Conservation (phyloP, 2,113 vertebrate species). For the Hemichromis elongatus region DNA sequence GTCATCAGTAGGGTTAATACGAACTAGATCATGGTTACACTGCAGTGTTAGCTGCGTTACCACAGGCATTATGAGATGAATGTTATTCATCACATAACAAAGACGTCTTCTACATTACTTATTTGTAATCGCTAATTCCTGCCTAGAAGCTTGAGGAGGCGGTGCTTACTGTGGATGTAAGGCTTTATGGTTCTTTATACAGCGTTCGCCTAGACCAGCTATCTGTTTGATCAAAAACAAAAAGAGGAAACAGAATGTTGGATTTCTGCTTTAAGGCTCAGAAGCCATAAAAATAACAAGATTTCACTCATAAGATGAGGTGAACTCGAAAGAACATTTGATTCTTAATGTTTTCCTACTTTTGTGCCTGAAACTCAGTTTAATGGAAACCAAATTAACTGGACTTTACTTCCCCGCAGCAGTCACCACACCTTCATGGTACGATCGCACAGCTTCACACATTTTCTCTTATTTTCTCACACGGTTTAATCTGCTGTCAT, state of each 20-base stretch:
- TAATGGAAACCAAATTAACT: not conserved
- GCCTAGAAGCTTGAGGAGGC: not conserved
- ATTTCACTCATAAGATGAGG: not conserved
- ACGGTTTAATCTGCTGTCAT: not conserved
- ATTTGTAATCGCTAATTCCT: not conserved
- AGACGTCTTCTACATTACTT: not conserved
- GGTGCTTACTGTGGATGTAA: not conserved
- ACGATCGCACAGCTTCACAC: not conserved
- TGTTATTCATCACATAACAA: not conserved
- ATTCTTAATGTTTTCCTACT: not conserved
- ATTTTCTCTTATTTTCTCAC: not conserved
- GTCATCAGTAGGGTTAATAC: not conserved
- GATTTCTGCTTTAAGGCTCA: not conserved
- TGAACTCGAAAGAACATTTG: not conserved
- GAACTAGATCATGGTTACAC: no score
- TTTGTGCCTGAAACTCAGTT: not conserved
- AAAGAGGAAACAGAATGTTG: not conserved
- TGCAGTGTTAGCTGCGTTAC: not conserved
- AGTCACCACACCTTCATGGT: not conserved
- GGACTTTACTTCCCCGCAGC: not conserved
- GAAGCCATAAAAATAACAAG: not conserved
- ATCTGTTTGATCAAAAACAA: not conserved
- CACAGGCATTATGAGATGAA: not conserved
- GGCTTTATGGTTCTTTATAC: not conserved
- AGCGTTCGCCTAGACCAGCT: accelerated